phyloP scores from a whole-genome alignment of 2,888 invertebrate genomes.

The Spisula subtruncata region DNA sequence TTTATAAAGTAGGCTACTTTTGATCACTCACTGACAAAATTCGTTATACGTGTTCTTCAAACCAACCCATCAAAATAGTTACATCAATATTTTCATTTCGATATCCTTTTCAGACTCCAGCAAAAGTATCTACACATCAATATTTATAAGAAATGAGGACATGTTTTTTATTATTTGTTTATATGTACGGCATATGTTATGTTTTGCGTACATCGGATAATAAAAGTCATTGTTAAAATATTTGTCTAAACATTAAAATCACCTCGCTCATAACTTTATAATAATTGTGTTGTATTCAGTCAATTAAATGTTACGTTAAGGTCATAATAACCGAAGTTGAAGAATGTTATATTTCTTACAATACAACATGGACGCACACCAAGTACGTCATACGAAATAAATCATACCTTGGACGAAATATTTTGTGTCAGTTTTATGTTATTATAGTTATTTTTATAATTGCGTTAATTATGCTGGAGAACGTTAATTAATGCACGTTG shows the following conservation, averaged over 20 bases:
- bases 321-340: neutral
- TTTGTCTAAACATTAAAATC: neutral
- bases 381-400: neutral
- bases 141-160: neutral
- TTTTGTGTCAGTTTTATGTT: neutral
- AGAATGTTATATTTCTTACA: neutral
- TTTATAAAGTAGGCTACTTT: too few relatives aligned
- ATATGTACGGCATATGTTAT: neutral
- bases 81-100: too few relatives aligned
- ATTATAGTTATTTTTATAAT: conserved; percentile 4
- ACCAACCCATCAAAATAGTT: too few relatives aligned
- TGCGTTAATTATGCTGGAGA: conserved; percentile 1
- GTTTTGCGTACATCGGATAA: neutral
- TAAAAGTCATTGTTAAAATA: too few relatives aligned
- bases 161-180: neutral
- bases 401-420: neutral
- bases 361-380: neutral
- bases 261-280: neutral
- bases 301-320: neutral
- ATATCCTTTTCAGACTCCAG: too few relatives aligned
- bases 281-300: neutral
- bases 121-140: neutral
- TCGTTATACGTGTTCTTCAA: too few relatives aligned
- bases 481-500: neutral
- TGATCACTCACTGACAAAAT: too few relatives aligned